Evolutionary conservation across 2,888 invertebrate species (phyloP).

Genomic region (Cinara cedri): DNA sequence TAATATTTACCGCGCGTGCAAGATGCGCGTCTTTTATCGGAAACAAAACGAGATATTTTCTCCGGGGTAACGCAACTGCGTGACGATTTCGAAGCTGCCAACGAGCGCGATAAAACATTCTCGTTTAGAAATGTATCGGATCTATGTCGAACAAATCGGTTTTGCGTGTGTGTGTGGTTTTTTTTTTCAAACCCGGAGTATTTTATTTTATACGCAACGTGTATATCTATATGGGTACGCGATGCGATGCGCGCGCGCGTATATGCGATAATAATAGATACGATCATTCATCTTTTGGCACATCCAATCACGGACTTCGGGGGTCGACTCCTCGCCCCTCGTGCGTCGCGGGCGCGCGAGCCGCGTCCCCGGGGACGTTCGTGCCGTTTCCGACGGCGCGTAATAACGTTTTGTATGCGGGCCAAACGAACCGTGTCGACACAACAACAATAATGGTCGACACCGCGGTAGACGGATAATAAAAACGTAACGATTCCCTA

Average conservation of each 20-base stretch:
- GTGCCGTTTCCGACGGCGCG: neutral
- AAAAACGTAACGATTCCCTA: slow-evolving; percentile 6
- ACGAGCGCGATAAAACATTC: neutral
- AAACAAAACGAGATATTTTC: too few relatives aligned
- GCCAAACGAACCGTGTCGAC: slow-evolving; percentile 31
- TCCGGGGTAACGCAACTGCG: too few relatives aligned
- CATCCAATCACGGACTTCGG: slow-evolving; percentile 20
- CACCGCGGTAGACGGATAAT: slow-evolving; percentile 16
- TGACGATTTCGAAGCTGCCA: too few relatives aligned
- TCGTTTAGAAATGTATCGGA: neutral
- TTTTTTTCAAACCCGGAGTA: neutral
- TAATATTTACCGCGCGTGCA: too few relatives aligned
- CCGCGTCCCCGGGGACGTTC: slow-evolving; percentile 12
- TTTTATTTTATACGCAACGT: neutral
- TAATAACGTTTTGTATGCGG: neutral
- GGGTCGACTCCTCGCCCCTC: neutral
- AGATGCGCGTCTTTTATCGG: too few relatives aligned
- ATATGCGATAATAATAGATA: slow-evolving; percentile 1
- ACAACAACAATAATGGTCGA: neutral
- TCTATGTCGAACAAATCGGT: too few relatives aligned
- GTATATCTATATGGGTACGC: too few relatives aligned
- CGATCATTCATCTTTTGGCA: slow-evolving; percentile 16
- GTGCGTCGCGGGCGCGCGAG: neutral
- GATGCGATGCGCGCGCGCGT: neutral
- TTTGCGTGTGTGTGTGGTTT: too few relatives aligned